Evolutionary conservation across 2,113 vertebrate species (phyloP), one percentile per base, ranked within the genome.

Genomic region (Ceuthmochares aereus): DNA sequence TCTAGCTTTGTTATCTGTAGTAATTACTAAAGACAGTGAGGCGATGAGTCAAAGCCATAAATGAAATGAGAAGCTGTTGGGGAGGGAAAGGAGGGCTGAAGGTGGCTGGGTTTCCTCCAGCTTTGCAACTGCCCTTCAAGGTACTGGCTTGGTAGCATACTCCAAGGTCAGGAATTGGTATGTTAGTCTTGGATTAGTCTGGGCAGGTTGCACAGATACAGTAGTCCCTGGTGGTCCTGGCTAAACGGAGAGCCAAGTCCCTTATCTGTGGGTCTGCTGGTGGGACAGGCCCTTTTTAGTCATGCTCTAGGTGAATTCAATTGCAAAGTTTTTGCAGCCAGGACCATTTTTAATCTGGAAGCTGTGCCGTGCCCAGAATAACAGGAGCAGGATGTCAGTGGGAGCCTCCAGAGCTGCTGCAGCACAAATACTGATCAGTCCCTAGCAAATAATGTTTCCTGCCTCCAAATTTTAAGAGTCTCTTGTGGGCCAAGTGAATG

Each of bases 321-420:
- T 30, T 89, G 76, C 56, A 40, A 87, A 72, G 80, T 10, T 75
- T 90, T 32, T 94, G 75, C 1, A 2, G 82, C 40, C 68, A 84
- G 89, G 43, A 56, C 83, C 95, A 84, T 95, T 95, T 95, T 87
- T 76, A 84, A 36, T 97, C 62, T 63, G 60, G 34, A 81, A 73
- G 47, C 84, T 95, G 60, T 95, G 94, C 95, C 95, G 60, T 95
- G 94, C 95, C 95, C 89, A 97, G 89, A 97, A 96, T 90, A 97
- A 97, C 94, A 96, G 89, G 84, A 97, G 90, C 86, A 92, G 94
- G 95, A 97, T 97, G 95, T 97, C 84, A 87, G 94, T 77, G 76
- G 86, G 73, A 95, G 89, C 64, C 91, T 90, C 84, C 69, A 91
- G 94, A 90, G 90, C 52, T 80, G 51, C 85, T 55, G 67, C 72